Evolutionary conservation across 2,888 invertebrate genomes (phyloP).

Genomic region (Furcula furcula): DNA sequence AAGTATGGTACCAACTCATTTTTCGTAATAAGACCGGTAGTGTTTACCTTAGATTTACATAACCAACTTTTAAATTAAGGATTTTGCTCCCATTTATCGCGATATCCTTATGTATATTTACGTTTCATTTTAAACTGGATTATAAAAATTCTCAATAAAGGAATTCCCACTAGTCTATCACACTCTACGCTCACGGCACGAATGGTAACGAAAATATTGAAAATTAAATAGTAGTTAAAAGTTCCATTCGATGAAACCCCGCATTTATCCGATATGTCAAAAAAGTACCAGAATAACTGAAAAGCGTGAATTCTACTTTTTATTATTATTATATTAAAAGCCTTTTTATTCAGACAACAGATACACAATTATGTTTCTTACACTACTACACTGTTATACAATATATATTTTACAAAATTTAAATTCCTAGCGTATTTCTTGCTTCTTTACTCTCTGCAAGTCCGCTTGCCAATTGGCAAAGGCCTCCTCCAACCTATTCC

Average conservation of each 20-base stretch:
- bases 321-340: too few species aligned
- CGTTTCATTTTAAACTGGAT: slow-evolving; percentile 1
- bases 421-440: too few species aligned
- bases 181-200: not conserved
- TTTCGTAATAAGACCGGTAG: too few species aligned
- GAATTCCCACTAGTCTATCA: not conserved
- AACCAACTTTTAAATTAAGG: too few species aligned
- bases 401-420: too few species aligned
- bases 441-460: too few species aligned
- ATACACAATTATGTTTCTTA: too few species aligned
- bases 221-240: not conserved
- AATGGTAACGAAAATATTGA: slow-evolving; percentile 2
- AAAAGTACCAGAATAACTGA: not conserved
- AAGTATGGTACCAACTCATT: too few species aligned
- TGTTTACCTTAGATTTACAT: not conserved
- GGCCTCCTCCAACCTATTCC: too few species aligned
- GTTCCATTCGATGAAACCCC: not conserved
- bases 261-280: not conserved
- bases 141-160: not conserved
- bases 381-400: too few species aligned
- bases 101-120: slow-evolving; percentile 1
- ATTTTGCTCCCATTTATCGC: not conserved
- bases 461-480: too few species aligned
- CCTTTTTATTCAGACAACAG: too few species aligned
- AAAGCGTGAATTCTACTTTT: slow-evolving; percentile 1